Percentiles rank a stretch among this genome's conserved stretches.
These are phyloP conservation scores for Acronicta psi DNA, from an alignment of 2,888 invertebrate species.

Conservation along the genomic window DNA sequence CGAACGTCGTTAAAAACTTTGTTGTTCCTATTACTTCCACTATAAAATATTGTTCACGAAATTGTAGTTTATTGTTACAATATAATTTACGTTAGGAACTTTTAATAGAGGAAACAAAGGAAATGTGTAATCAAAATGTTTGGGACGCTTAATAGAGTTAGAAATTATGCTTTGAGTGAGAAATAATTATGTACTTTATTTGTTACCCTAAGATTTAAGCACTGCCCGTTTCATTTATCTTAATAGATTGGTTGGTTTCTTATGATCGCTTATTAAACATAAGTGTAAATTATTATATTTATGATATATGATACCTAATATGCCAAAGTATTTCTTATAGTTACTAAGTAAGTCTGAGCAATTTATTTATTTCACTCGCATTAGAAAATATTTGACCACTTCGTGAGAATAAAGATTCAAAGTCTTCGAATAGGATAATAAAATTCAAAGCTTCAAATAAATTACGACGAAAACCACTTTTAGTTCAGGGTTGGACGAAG, in stretches of 20 bases:
- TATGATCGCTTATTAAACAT: no score
- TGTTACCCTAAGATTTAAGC: no score
- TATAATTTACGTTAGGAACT: background rate
- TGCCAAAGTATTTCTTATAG: no score
- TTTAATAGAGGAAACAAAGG: background rate
- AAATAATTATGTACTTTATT: background rate
- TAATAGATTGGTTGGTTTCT: no score
- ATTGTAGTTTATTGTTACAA: slow-evolving; percentile 1
- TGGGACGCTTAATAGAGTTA: background rate
- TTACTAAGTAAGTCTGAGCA: no score
- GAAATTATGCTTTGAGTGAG: background rate
- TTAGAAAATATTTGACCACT: slow-evolving; percentile 26
- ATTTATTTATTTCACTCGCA: slow-evolving; percentile 19
- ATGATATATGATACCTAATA: no score
- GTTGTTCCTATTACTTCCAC: background rate
- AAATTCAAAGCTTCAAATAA: slow-evolving; percentile 47
- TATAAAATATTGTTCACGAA: slow-evolving; percentile 1
- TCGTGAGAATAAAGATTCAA: slow-evolving; percentile 34
- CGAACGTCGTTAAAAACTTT: background rate
- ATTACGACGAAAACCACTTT: slow-evolving; percentile 26
- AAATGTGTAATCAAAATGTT: background rate
- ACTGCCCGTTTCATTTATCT: no score
- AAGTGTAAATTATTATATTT: no score
- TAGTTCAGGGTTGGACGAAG: background rate
- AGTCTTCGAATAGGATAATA: slow-evolving; percentile 43